Evolutionary conservation across 2,888 invertebrate species (phyloP).

Genomic region (Erynnis tages): DNA sequence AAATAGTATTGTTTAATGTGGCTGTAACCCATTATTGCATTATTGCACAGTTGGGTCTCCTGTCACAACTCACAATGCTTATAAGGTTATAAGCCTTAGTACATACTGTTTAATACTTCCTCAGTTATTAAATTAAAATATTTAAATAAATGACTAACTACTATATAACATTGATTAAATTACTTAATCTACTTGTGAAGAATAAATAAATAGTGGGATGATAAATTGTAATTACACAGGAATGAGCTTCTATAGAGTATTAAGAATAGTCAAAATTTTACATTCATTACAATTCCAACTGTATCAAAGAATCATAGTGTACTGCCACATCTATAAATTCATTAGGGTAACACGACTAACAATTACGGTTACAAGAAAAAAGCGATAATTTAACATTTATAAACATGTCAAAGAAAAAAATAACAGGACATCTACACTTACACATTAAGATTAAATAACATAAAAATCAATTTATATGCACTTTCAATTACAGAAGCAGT

Average conservation of each 20-base stretch:
- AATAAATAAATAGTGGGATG: slow-evolving; percentile 16
- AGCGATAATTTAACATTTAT: slow-evolving; percentile 4
- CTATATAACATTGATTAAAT: slow-evolving; percentile 18
- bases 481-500: slow-evolving; percentile 18
- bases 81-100: too few relatives aligned
- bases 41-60: too few relatives aligned
- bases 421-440: slow-evolving; percentile 5
- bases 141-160: slow-evolving; percentile 25
- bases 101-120: slow-evolving; percentile 12
- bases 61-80: too few relatives aligned
- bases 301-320: too few relatives aligned
- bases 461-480: slow-evolving; percentile 9
- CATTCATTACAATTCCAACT: neutral
- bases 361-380: too few relatives aligned
- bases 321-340: too few relatives aligned
- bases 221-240: neutral
- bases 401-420: slow-evolving; percentile 19
- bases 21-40: too few relatives aligned
- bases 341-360: neutral
- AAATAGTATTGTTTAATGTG: slow-evolving; percentile 13
- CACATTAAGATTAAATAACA: slow-evolving; percentile 10
- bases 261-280: neutral
- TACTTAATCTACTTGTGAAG: slow-evolving; percentile 18
- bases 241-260: neutral
- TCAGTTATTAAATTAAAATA: slow-evolving; percentile 18